Conservation (phyloP, 2,888 invertebrate genomes). For the Pyrocoelia pectoralis region DNA sequence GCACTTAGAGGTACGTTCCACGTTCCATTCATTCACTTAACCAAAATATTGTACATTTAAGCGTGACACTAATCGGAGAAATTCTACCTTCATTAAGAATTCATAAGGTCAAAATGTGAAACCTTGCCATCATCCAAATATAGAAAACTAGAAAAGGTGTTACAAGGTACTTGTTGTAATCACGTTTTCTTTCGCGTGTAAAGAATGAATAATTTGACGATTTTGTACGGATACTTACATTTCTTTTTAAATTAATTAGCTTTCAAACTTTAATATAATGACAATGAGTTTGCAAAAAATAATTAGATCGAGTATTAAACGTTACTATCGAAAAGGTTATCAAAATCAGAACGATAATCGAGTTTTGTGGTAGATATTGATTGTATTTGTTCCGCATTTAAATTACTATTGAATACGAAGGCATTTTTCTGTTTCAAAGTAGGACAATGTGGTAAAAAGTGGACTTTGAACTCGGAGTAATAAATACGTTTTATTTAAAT, state of each 20-base stretch:
- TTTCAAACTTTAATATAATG: no score
- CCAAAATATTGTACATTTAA: no score
- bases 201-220: not conserved
- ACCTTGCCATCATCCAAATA: not conserved
- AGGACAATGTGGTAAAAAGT: not conserved
- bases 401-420: not conserved
- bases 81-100: not conserved
- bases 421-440: not conserved
- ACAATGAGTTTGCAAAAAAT: no score
- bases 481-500: not conserved
- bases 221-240: no score
- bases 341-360: not conserved
- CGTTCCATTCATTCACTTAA: no score
- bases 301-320: no score
- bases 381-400: not conserved
- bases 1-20: constrained; percentile 63
- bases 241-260: no score
- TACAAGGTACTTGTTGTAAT: not conserved
- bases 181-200: constrained; percentile 5
- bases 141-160: not conserved
- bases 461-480: not conserved
- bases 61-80: no score
- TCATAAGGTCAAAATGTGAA: not conserved
- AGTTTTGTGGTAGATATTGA: not conserved
- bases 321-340: not conserved